Conservation (phyloP, 2,113 vertebrate genomes). For the Zosterops pallidus region DNA sequence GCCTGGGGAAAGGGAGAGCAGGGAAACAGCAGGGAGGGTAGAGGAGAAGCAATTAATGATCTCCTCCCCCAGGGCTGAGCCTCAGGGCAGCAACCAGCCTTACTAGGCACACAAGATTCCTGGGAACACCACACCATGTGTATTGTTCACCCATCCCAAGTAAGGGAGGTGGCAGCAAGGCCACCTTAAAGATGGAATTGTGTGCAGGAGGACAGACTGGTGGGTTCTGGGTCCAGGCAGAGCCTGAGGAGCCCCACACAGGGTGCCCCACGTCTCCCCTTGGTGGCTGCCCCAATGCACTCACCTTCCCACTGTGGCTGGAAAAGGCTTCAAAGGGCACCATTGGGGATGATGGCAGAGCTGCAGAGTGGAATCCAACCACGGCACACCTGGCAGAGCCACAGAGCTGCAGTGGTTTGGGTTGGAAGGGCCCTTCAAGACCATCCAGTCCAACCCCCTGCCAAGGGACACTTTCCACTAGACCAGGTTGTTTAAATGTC, state of each 20-base stretch:
- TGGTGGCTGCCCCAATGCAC: fast-evolving
- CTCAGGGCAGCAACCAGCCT: background rate
- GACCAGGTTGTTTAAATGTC: background rate
- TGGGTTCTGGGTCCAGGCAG: background rate
- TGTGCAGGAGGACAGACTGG: background rate
- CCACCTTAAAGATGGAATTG: fast-evolving
- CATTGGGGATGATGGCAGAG: background rate
- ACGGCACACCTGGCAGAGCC: fast-evolving
- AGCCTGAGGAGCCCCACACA: background rate
- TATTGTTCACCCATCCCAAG: fast-evolving
- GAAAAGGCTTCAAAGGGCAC: background rate
- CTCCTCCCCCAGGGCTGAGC: background rate
- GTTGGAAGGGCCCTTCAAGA: background rate
- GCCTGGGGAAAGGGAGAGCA: background rate
- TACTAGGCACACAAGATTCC: fast-evolving
- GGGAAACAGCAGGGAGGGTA: background rate
- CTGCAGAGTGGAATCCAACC: background rate
- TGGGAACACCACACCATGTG: fast-evolving
- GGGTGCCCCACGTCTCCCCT: background rate
- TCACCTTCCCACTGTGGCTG: fast-evolving
- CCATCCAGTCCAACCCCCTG: no score
- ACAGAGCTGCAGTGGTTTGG: background rate
- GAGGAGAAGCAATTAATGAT: background rate
- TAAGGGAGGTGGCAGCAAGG: background rate
- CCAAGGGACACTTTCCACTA: background rate